Base-by-base conservation (phyloP, 2,113 vertebrate species). In the Myocastor coypus region DNA sequence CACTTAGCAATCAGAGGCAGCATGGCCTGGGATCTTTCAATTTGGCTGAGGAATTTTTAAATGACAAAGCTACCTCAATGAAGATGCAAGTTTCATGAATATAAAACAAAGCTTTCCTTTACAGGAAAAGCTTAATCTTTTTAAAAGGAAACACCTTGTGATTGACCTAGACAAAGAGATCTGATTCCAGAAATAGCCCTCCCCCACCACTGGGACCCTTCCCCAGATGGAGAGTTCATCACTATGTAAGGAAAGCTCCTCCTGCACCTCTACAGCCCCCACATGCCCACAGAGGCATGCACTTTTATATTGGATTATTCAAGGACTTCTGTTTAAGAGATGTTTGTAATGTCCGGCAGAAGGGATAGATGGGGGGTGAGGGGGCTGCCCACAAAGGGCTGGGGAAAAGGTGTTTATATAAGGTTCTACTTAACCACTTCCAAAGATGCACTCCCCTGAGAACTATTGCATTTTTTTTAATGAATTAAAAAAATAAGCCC, bases 161-260 rank as follows among this genome's bases (percentile, higher is more conserved):
- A n/a, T 37, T 46, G 5, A 80, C 8, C 28, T 13, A 28, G 20
- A 26, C 7, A n/a, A 12, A n/a, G 95, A 97, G 89, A 93, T 94
- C 94, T 83, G 78, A 64, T 82, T 97, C 96, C 97, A 95, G 97
- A 93, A 97, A 95, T 95, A 97, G 94, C 85, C 95, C 94, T 95
- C 40, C 95, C 97, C 96, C 92, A 93, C 86, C 64, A 93, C 91
- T 78, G 94, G 97, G 96, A 94, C 95, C 94, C 96, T n/a, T n/a
- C n/a, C n/a, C n/a, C n/a, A n/a, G n/a, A n/a, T n/a, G n/a, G n/a
- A n/a, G n/a, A n/a, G n/a, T n/a, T n/a, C n/a, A n/a, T n/a, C n/a
- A n/a, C n/a, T n/a, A n/a, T n/a, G n/a, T n/a, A n/a, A n/a, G n/a
- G 97, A 97, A 98, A 97, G 96, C 97, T 96, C 94, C 84, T 96